A percentile compares a stretch with the other conserved stretches of the same genome.
These are phyloP conservation scores for Chironomus striatipennis DNA, from an alignment of 1,140 invertebrate species.

Conservation along the genomic window DNA sequence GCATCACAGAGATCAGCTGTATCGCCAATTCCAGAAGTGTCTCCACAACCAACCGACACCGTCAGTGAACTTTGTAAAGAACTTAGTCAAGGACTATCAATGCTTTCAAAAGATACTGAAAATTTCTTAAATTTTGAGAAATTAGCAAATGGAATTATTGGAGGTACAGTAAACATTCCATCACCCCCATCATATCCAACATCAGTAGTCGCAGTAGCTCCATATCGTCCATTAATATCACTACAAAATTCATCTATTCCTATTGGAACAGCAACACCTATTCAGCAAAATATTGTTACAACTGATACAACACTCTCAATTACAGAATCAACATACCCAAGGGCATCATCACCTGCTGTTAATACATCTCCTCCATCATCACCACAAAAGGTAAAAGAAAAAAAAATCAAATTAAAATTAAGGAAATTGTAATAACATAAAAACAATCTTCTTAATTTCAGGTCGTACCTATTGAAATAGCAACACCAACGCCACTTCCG, in stretches of 20 bases:
- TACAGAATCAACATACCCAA: conserved; percentile 39
- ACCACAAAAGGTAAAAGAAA: conserved; percentile 40
- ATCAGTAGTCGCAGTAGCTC: conserved; percentile 14
- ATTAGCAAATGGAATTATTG: conserved; percentile 44
- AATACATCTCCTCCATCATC: conserved; percentile 41
- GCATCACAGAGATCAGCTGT: conserved; percentile 45
- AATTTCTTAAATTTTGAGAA: conserved; percentile 49
- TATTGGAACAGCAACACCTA: conserved; percentile 31
- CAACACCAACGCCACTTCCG: conserved; percentile 43
- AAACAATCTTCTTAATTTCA: conserved; percentile 30
- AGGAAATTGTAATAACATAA: conserved; percentile 26
- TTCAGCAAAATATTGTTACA: conserved; percentile 29
- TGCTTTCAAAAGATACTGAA: conserved; percentile 60
- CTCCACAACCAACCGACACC: conserved; percentile 54
- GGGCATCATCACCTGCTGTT: conserved; percentile 37
- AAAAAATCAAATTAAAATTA: conserved; percentile 31
- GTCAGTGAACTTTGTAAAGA: conserved; percentile 85
- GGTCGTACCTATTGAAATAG: conserved; percentile 28
- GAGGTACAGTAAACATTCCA: conserved; percentile 34
- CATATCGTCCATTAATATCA: conserved; percentile 17
- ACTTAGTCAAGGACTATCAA: conserved; percentile 69
- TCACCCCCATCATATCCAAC: conserved; percentile 34
- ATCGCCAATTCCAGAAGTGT: conserved; percentile 72
- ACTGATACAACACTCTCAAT: conserved; percentile 34
- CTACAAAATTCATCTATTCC: conserved; percentile 21